Base-by-base conservation (phyloP, 2,888 invertebrate genomes). In the Ceratothoa steindachneri region DNA sequence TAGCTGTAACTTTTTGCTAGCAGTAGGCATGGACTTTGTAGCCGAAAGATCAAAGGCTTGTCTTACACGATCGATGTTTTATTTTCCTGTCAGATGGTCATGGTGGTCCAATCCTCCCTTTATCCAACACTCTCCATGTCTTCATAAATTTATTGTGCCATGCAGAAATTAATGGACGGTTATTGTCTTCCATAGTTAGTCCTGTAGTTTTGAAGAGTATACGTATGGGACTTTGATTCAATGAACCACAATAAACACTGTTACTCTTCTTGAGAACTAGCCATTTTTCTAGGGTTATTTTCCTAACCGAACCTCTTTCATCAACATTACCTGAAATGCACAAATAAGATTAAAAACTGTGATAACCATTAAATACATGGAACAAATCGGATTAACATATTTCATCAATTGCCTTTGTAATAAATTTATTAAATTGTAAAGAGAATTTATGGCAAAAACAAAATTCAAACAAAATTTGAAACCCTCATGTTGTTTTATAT, bases 281-380 rank as follows among this genome's bases (percentile, higher is more conserved):
- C 60, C 9, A 19, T 60, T n/a, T 15, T 15, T 19, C n/a, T n/a
- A n/a, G 9, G n/a, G 19, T n/a, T 9, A 7, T 60, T 15, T n/a
- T n/a, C n/a, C n/a, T n/a, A n/a, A n/a, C n/a, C n/a, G n/a, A n/a
- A n/a, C n/a, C n/a, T n/a, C n/a, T 60, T 60, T 19, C 60, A 60
- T 60, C 60, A 60, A 60, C 60, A 60, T 7, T 60, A 19, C 60
- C 60, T 60, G n/a, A 60, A 60, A 22, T 15, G 9, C 7, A 9
- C 12, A 60, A 60, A 60, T 60, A 19, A 12, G 60, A 60, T 15
- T 60, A 19, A 31, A 31, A 67, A 67, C 19, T 67, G 22, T 67
- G 68, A 70, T 64, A 70, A 70, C 60, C 30, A 53, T 22, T 65
- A 60, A 70, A 19, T 70, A 29, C 24, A 70, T 60, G 55, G 64